These are phyloP conservation scores for Paramuricea clavata DNA, from an alignment of 92 coral and sea anemone species.

Conservation along the genomic window DNA sequence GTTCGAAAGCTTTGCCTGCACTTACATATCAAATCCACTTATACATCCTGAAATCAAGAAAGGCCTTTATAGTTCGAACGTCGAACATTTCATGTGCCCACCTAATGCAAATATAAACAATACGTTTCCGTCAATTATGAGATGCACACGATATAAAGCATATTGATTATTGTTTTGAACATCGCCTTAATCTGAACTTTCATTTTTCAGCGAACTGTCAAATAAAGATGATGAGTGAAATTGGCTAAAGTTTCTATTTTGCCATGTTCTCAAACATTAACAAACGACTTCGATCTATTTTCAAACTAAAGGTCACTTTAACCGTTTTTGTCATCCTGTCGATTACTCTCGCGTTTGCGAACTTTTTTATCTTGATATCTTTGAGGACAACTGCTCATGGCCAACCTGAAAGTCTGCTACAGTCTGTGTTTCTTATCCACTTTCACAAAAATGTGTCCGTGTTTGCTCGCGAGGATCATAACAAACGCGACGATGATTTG, in stretches of 20 bases:
- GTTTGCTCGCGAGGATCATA: not conserved
- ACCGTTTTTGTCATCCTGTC: not conserved
- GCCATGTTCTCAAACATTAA: not conserved
- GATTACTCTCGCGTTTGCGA: not conserved
- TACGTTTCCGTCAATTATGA: no score
- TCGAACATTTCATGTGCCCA: no score
- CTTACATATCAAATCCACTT: no score
- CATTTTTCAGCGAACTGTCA: not conserved
- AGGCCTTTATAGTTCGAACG: no score
- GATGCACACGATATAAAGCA: no score
- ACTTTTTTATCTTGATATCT: not conserved
- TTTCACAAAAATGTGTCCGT: not conserved
- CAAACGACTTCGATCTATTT: not conserved
- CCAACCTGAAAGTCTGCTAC: not conserved
- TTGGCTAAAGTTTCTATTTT: not conserved
- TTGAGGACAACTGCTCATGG: not conserved
- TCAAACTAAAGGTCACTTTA: not conserved
- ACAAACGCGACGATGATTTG: not conserved
- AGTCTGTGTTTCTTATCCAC: slow-evolving; percentile 17
- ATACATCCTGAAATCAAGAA: no score
- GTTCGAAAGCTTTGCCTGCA: no score
- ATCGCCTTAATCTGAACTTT: not conserved
- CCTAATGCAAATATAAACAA: no score
- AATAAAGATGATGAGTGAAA: not conserved
- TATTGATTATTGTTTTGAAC: no score